Base-by-base conservation (phyloP, 1,140 invertebrate genomes). In the Brachionus paranguensis region DNA sequence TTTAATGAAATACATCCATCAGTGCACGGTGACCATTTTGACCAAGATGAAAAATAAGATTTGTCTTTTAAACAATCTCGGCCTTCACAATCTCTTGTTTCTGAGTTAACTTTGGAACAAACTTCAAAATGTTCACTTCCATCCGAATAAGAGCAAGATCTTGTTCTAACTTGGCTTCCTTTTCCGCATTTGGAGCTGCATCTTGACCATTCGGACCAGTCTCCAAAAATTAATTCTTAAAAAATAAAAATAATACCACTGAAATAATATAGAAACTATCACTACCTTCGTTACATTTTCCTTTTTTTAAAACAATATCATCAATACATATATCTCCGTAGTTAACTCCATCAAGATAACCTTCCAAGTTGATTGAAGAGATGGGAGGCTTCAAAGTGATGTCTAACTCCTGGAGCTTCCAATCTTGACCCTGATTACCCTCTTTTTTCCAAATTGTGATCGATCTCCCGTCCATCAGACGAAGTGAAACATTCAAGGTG, bases 181-280 rank as follows among this genome's bases (percentile, higher is more conserved):
- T 60, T 79, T 29, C 76, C 76, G 17, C 76, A 79, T 41, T 55
- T 41, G 8, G 76, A 3, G 11, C 43, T 53, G 20, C 76, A 79
- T 14, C 17, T 64, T 20, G 78, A 81, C 78, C 78, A 81, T 45
- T 64, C 53, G 6, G 78, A 64, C 78, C 78, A 81, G 12, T 81
- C 53, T 12, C 78, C 64, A 64, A 68, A 81, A 45, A 29, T 64
- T 55, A 55, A 79, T 79, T 79, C 76, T 79, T n/a, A 6, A 24
- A 41, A 5, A 33, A n/a, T 33, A 78, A 78, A 55, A 60, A 53
- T 14, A 37, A 37, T 37, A 37, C 2, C 33, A 7, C 33, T 37
- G 33, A 37, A 37, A 37, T 7, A 37, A 37, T 3, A 7, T 7
- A 37, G 5, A 37, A 37, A 37, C 33, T 37, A 37, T 7, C 6